Evolutionary conservation across 2,797 vertebrate species (phyloP).

Genomic region (Neosalanx taihuensis): DNA sequence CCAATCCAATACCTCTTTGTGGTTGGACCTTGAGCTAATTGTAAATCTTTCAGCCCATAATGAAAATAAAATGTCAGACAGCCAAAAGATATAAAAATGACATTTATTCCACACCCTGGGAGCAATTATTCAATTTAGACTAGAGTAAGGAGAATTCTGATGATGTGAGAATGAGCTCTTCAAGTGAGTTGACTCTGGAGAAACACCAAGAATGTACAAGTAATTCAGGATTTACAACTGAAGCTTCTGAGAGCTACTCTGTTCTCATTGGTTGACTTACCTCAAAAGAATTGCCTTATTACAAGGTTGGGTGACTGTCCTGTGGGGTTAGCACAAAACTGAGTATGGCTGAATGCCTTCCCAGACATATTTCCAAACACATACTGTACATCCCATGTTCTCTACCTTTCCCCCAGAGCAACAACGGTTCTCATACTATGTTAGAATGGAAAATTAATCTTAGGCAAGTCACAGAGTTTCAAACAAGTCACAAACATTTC

Average conservation of each 20-base stretch:
- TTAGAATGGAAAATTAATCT: neutral
- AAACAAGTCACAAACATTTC: conserved; percentile 8
- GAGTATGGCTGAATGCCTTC: neutral
- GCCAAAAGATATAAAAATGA: conserved; percentile 63
- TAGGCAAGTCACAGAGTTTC: neutral
- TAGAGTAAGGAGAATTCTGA: conserved; percentile 30
- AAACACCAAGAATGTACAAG: conserved; percentile 32
- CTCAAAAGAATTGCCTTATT: neutral
- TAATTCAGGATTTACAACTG: conserved; percentile 16
- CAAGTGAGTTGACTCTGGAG: conserved; percentile 14
- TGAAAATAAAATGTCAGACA: conserved; percentile 70
- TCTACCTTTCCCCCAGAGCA: neutral
- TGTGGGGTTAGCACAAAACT: neutral
- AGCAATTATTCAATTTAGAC: conserved; percentile 53
- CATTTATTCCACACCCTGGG: conserved; percentile 59
- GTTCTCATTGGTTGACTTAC: neutral
- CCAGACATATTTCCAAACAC: neutral
- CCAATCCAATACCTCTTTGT: conserved; percentile 58
- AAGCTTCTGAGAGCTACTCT: neutral
- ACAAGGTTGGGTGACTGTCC: conserved; percentile 3
- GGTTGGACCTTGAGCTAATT: conserved; percentile 61
- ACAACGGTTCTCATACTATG: neutral
- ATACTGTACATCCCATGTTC: neutral
- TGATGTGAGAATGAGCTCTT: conserved; percentile 42
- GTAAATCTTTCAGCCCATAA: conserved; percentile 67